Evolutionary conservation across 2,113 vertebrate species (phyloP).

Genomic region (Urocitellus parryii): DNA sequence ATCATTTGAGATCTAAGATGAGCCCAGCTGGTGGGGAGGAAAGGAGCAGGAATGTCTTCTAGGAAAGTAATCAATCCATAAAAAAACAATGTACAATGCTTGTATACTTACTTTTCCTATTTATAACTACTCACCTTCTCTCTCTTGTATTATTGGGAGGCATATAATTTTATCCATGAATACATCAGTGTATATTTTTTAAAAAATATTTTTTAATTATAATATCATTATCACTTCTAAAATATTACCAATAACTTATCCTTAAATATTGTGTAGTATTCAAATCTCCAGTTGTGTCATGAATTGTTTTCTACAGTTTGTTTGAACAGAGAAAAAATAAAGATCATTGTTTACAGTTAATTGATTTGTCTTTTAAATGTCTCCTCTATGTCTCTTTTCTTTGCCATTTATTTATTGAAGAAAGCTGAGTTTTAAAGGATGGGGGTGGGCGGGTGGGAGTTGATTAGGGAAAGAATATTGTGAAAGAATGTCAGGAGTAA

Average conservation of each 20-base stretch:
- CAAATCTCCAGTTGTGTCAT: conserved; percentile 3
- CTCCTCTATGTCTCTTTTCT: neutral
- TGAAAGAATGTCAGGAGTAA: neutral
- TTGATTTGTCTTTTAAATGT: neutral
- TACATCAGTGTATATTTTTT: neutral
- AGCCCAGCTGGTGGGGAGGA: neutral
- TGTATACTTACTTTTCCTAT: neutral
- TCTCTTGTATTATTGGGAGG: neutral
- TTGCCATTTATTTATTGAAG: neutral
- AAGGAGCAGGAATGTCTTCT: neutral
- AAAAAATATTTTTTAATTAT: conserved; percentile 10
- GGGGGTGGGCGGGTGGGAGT: neutral
- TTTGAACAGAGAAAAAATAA: neutral
- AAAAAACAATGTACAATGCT: neutral
- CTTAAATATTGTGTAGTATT: neutral
- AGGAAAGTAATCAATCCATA: neutral
- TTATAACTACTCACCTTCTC: neutral
- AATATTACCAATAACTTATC: neutral
- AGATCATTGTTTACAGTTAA: neutral
- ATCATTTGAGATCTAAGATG: neutral
- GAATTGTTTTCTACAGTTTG: neutral
- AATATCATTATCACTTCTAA: conserved; percentile 1
- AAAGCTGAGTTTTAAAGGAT: conserved; percentile 32
- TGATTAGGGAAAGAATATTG: neutral
- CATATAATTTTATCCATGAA: neutral